phyloP scores from a whole-genome alignment of 2,797 vertebrate genomes.

The Falco peregrinus region DNA sequence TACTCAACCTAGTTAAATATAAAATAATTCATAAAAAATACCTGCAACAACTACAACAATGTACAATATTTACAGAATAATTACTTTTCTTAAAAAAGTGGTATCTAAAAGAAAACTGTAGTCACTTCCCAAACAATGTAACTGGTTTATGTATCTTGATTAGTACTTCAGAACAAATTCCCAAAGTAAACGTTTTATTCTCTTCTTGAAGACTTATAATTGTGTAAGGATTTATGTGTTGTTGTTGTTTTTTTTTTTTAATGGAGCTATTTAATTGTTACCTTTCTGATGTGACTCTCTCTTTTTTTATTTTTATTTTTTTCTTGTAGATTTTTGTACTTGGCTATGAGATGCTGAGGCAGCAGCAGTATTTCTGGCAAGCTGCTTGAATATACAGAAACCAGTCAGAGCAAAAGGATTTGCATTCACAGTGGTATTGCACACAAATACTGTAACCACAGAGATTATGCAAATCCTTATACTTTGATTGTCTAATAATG shows the following conservation, averaged over 20 bases:
- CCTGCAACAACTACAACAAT: neutral
- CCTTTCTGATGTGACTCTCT: neutral
- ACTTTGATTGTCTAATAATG: conserved; percentile 61
- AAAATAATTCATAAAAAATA: neutral
- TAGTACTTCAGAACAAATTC: neutral
- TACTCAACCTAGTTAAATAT: neutral
- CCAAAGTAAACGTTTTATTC: neutral
- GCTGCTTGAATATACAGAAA: conserved; percentile 42
- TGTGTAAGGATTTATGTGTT: neutral
- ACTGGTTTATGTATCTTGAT: neutral
- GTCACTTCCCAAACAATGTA: neutral
- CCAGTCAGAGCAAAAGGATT: conserved; percentile 35
- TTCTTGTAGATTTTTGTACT: neutral
- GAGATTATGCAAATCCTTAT: conserved; percentile 62
- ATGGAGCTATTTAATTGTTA: neutral
- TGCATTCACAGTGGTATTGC: conserved; percentile 36
- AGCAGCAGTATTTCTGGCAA: conserved; percentile 41
- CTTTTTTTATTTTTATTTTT: neutral
- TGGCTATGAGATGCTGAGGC: conserved; percentile 34
- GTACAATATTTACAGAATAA: neutral
- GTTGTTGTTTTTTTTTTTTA: neutral
- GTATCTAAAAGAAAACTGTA: neutral
- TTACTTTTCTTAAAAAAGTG: neutral
- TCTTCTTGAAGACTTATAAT: neutral
- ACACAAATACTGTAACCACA: conserved; percentile 44